Evolutionary conservation across 2,797 vertebrate species (phyloP).

Genomic region (Artibeus jamaicensis): DNA sequence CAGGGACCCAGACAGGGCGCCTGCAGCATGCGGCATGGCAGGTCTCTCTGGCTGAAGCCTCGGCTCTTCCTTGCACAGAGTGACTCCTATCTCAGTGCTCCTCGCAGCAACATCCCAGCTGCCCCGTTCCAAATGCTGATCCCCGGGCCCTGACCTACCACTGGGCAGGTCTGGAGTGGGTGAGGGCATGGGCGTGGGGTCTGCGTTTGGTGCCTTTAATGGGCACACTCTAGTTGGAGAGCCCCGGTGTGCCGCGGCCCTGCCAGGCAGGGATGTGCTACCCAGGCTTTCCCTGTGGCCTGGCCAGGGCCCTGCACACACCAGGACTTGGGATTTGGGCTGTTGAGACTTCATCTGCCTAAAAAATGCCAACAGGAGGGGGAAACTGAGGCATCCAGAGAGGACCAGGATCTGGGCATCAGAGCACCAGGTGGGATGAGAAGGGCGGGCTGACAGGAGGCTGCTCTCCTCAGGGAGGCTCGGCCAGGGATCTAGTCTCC

Average conservation of each 20-base stretch:
- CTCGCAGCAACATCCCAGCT: background rate
- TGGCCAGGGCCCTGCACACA: background rate
- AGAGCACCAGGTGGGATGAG: background rate
- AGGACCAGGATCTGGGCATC: background rate
- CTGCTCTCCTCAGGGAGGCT: background rate
- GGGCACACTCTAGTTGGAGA: background rate
- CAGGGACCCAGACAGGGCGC: background rate
- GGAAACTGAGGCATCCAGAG: background rate
- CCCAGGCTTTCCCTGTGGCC: background rate
- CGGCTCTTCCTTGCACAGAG: background rate
- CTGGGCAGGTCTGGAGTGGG: background rate
- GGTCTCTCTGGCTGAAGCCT: background rate
- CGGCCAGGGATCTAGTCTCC: background rate
- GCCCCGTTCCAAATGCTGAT: background rate
- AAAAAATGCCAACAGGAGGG: background rate
- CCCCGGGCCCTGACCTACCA: background rate
- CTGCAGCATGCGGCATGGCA: accelerated
- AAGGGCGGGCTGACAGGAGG: background rate
- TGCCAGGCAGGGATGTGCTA: background rate
- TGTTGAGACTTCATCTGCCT: background rate
- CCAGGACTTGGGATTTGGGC: background rate
- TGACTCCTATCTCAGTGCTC: background rate
- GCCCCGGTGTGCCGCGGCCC: background rate
- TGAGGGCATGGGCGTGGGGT: too few species aligned
- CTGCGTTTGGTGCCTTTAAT: background rate